Conservation (phyloP, 2,888 invertebrate species). For the Ptilodon capucinus region DNA sequence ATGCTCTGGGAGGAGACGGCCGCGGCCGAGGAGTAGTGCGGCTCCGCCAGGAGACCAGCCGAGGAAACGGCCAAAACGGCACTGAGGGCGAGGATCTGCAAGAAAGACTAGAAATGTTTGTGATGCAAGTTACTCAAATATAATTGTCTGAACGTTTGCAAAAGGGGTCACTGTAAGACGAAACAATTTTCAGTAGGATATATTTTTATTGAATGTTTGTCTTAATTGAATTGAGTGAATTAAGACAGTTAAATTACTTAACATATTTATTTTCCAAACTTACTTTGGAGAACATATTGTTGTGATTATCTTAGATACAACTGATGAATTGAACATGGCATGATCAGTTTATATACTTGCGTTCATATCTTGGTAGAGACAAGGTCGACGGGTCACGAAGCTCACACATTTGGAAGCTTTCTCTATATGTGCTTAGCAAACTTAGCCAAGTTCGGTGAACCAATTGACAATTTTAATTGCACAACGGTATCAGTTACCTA, state of each 20-base stretch:
- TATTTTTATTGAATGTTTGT: no score
- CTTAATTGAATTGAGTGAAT: no score
- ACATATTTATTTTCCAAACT: constrained; percentile 32
- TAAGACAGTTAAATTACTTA: no score
- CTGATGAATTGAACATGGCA: constrained; percentile 53
- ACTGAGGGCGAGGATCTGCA: constrained; percentile 59
- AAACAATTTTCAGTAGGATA: no score
- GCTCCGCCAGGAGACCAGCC: constrained; percentile 61
- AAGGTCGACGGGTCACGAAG: constrained; percentile 68
- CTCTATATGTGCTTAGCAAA: constrained; percentile 12
- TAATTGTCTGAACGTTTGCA: no score
- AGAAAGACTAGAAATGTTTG: constrained; percentile 8
- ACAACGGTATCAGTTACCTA: constrained; percentile 6
- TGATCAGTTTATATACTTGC: constrained; percentile 58
- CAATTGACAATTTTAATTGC: constrained; percentile 21
- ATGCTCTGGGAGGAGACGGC: constrained; percentile 73
- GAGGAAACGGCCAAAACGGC: constrained; percentile 62
- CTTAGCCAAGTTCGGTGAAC: constrained; percentile 5
- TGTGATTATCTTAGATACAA: constrained; percentile 45
- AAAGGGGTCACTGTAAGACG: no score
- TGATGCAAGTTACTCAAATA: not conserved
- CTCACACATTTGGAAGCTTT: constrained; percentile 33
- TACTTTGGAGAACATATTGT: constrained; percentile 71
- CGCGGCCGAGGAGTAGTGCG: constrained; percentile 61
- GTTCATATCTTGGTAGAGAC: constrained; percentile 56